Percentiles rank a stretch among this genome's conserved stretches.
These are phyloP conservation scores for Archocentrus centrarchus DNA, from an alignment of 2,113 vertebrate species.

Conservation along the genomic window DNA sequence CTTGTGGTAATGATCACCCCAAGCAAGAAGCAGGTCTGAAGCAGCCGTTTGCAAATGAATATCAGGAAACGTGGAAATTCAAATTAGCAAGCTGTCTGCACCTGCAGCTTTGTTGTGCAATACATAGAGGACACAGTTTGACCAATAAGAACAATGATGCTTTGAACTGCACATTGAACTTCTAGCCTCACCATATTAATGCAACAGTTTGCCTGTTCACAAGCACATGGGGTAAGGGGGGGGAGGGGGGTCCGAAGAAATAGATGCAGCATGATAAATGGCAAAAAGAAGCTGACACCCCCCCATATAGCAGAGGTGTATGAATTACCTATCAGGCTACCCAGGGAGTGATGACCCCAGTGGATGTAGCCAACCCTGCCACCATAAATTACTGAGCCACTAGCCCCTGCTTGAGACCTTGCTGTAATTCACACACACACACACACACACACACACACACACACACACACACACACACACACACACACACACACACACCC, in stretches of 20 bases:
- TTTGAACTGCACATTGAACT: not conserved
- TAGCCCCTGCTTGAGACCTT: conserved; percentile 51
- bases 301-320: conserved; percentile 36
- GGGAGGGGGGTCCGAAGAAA: not conserved
- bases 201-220: conserved; percentile 36
- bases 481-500: conserved; percentile 27
- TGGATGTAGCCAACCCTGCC: conserved; percentile 59
- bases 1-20: conserved; percentile 74
- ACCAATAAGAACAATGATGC: conserved; percentile 47
- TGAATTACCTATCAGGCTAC: conserved; percentile 70
- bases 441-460: conserved; percentile 14
- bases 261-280: conserved; percentile 54
- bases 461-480: conserved; percentile 6
- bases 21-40: conserved; percentile 64
- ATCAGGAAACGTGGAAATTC: conserved; percentile 64
- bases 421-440: conserved; percentile 48
- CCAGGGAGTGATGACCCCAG: conserved; percentile 69
- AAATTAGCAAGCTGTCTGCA: conserved; percentile 63
- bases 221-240: not conserved
- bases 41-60: conserved; percentile 68
- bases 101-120: conserved; percentile 10
- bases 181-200: not conserved
- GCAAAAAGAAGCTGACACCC: conserved; percentile 37
- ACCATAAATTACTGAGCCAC: conserved; percentile 72
- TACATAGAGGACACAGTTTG: conserved; percentile 49